These are phyloP conservation scores for Tragelaphus imberbis DNA, from an alignment of 2,113 vertebrate genomes.

Conservation along the genomic window DNA sequence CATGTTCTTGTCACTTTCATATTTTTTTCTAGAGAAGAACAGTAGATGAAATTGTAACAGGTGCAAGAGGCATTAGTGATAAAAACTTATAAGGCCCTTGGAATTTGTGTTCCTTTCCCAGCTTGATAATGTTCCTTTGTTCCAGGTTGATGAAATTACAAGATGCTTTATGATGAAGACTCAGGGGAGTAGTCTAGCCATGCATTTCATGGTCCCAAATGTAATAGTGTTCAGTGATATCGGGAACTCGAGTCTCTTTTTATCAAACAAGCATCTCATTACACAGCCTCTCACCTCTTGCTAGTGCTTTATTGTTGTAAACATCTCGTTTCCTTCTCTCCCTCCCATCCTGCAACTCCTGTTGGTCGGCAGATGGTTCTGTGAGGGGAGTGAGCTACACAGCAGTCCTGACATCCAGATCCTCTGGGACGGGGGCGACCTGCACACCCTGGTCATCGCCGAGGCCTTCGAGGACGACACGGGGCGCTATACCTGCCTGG, in stretches of 20 bases:
- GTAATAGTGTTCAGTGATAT: not conserved
- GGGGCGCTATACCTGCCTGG: conserved; percentile 95
- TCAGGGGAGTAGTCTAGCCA: not conserved
- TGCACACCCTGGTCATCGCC: conserved; percentile 91
- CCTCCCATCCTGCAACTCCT: conserved; percentile 51
- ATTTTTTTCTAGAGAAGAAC: not conserved
- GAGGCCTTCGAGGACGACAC: conserved; percentile 99
- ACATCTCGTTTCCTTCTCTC: not conserved
- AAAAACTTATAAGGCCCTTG: not conserved
- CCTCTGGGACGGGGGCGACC: conserved; percentile 83
- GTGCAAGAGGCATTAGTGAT: not conserved
- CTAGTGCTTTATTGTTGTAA: not conserved
- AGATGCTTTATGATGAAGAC: not conserved
- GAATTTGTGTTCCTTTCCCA: not conserved
- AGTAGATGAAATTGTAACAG: not conserved
- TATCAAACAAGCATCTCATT: not conserved
- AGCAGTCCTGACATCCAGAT: conserved; percentile 94
- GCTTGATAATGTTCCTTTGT: not conserved
- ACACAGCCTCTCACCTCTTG: not conserved
- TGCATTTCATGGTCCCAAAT: not conserved
- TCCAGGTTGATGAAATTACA: not conserved
- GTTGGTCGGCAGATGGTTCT: conserved; percentile 92
- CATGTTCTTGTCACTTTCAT: conserved; percentile 8
- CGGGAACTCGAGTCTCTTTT: not conserved
- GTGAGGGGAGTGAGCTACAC: conserved; percentile 93